Percentiles rank a stretch among this genome's conserved stretches.
phyloP scores from a whole-genome alignment of 2,888 invertebrate genomes.

The Pachymerium ferrugineum region DNA sequence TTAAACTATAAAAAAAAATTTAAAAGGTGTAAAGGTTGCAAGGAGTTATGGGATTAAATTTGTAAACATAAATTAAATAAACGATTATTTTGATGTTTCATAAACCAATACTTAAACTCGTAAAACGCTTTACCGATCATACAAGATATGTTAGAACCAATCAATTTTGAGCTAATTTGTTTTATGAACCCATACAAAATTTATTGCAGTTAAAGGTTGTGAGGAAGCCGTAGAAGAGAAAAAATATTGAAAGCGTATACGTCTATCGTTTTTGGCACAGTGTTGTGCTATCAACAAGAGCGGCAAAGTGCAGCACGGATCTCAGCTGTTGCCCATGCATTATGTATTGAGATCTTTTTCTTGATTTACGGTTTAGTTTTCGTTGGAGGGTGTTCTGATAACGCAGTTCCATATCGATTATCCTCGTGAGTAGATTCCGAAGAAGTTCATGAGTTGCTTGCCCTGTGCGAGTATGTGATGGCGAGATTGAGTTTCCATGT shows the following conservation, averaged over 20 bases:
- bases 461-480: conserved; percentile 22
- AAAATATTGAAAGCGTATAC: not conserved
- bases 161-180: conserved; percentile 16
- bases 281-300: conserved; percentile 8
- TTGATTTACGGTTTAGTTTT: conserved; percentile 19
- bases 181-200: conserved; percentile 14
- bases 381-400: not conserved
- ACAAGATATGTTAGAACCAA: not conserved
- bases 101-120: conserved; percentile 19
- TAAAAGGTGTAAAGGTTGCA: conserved; percentile 1
- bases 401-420: conserved; percentile 19
- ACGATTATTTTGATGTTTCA: conserved; percentile 22
- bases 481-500: conserved; percentile 24
- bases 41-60: not conserved
- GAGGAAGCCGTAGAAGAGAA: not conserved
- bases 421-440: not conserved
- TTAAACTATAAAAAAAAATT: not conserved
- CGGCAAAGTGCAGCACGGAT: not conserved
- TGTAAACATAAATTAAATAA: conserved; percentile 20
- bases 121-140: conserved; percentile 2
- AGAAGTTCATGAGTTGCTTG: conserved; percentile 15
- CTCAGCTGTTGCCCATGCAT: conserved; percentile 6
- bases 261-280: conserved; percentile 17
- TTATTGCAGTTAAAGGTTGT: not conserved
- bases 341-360: conserved; percentile 23